These are phyloP conservation scores for Antigone vipio DNA, from an alignment of 2,113 vertebrate species.

Conservation along the genomic window DNA sequence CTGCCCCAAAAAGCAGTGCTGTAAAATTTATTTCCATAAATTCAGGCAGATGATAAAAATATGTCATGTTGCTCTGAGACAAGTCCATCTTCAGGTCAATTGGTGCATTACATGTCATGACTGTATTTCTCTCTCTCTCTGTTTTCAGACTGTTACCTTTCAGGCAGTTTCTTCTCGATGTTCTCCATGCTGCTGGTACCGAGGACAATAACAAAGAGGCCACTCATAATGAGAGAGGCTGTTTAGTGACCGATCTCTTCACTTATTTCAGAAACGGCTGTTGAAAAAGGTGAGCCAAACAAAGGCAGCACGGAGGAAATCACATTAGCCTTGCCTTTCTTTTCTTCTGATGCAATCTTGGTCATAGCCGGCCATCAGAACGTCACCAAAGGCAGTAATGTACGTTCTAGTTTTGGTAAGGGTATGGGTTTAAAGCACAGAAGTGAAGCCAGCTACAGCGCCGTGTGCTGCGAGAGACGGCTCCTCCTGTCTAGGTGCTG, in stretches of 20 bases:
- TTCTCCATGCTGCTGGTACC: background rate
- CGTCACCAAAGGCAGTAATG: background rate
- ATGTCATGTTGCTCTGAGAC: background rate
- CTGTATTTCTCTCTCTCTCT: background rate
- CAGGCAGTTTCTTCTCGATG: background rate
- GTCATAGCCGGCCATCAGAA: background rate
- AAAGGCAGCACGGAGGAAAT: background rate
- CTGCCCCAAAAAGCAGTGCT: background rate
- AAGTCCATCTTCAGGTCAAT: background rate
- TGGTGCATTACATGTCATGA: background rate
- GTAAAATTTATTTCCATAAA: background rate
- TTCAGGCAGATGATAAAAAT: background rate
- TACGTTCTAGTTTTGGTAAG: background rate
- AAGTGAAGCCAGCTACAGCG: background rate
- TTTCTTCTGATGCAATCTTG: background rate
- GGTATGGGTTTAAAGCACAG: background rate
- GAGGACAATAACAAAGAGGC: background rate
- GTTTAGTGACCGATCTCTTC: background rate
- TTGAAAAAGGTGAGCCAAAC: background rate
- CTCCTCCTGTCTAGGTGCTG: background rate
- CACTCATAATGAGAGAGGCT: background rate
- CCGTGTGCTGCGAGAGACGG: background rate
- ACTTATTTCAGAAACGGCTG: background rate
- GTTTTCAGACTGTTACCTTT: background rate
- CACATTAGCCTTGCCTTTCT: background rate